Conservation (phyloP, 2,797 vertebrate species). For the Neomorphus geoffroyi region DNA sequence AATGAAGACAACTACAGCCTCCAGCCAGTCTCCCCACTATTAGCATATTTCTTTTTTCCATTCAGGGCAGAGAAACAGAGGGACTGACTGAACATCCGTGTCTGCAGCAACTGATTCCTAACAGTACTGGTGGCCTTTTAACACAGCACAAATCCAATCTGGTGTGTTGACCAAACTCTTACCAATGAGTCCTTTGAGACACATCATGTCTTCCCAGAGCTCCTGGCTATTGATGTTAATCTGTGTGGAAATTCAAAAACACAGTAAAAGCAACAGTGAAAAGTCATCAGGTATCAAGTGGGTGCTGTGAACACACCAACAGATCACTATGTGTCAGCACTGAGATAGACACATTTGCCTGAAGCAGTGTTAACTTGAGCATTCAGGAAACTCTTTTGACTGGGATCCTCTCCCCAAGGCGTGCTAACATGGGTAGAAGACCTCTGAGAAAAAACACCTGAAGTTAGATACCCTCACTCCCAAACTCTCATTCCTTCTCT, state of each 20-base stretch:
- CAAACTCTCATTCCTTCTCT: not conserved
- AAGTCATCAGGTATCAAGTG: not conserved
- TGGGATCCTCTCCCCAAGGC: not conserved
- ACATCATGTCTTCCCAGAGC: conserved; percentile 91
- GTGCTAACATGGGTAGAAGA: not conserved
- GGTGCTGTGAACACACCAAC: not conserved
- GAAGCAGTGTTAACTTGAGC: not conserved
- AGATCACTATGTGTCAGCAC: not conserved
- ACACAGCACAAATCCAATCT: not conserved
- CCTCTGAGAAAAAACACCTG: not conserved
- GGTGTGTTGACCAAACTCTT: conserved; percentile 24
- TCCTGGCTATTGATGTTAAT: conserved; percentile 86
- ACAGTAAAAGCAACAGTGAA: not conserved
- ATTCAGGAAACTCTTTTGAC: not conserved
- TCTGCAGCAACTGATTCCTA: not conserved
- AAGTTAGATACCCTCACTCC: not conserved
- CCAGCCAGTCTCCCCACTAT: not conserved
- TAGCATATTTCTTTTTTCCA: not conserved
- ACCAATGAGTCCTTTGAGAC: conserved; percentile 90
- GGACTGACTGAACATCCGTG: not conserved
- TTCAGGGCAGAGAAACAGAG: not conserved
- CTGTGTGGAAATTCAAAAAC: conserved; percentile 70
- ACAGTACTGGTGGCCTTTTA: not conserved
- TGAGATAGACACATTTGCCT: not conserved
- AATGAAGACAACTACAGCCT: not conserved